Evolutionary conservation across 1,140 invertebrate genomes (phyloP), one percentile per base, ranked within the genome.

Genomic region (Melipona quadrifasciata): DNA sequence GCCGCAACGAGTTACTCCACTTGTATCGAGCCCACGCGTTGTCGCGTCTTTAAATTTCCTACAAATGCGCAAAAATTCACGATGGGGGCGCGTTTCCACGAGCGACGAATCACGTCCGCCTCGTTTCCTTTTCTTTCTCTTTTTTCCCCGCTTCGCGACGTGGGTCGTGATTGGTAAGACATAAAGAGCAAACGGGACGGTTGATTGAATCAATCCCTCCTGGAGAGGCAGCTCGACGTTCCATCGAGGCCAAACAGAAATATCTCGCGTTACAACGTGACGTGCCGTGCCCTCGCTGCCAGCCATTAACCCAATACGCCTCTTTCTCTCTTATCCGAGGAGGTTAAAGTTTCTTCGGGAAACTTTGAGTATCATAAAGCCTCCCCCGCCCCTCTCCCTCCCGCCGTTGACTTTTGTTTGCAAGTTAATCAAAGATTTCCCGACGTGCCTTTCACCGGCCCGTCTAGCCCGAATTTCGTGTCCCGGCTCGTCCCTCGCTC

Each of bases 341-440:
- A 57, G 55, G 71, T 74, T 81, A 51, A 81, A 81, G 71, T 74
- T 81, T 81, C 80, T 53, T 58, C 71, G 4, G 27, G 27, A 21
- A 81, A 81, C 57, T 81, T 81, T 12, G 80, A 81, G 57, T 81
- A 81, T 81, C 80, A 81, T 81, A 74, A 74, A 64, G 68, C 34
- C 31, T 47, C 39, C 2, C 27, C 17, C 80, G 51, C n/a, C 19
- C 55, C 72, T 24, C n/a, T n/a, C n/a, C 58, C 39, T 11, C 4
- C 17, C 16, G 5, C 64, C 16, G 55, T 64, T 39, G 80, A 74
- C 57, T 81, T 81, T 74, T 81, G 80, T 81, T 81, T 81, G 80
- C 70, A 81, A 74, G 70, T 81, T 81, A 81, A 81, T 81, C 80
- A 74, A 81, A 73, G 80, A 74, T 81, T 81, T 74, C 80, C 57